Evolutionary conservation across 2,888 invertebrate species (phyloP).

Genomic region (Melanargia galathea): DNA sequence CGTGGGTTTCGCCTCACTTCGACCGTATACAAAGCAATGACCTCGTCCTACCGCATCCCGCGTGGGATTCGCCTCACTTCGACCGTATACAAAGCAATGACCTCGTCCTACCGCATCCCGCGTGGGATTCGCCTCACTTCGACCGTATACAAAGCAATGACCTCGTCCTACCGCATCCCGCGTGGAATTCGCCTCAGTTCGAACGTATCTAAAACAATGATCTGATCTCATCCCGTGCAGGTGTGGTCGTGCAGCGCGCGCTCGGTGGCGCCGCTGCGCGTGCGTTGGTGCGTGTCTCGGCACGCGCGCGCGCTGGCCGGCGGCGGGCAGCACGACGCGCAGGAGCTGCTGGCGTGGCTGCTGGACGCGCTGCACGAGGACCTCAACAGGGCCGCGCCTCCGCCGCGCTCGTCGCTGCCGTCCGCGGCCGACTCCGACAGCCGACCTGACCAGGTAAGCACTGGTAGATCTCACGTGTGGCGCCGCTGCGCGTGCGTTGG

Average conservation of each 20-base stretch:
- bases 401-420: conserved; percentile 65
- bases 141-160: no score
- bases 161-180: no score
- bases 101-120: no score
- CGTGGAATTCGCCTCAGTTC: no score
- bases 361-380: conserved; percentile 96
- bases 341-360: conserved; percentile 95
- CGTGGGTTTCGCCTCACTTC: no score
- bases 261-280: conserved; percentile 93
- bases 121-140: no score
- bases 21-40: no score
- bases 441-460: conserved; percentile 78
- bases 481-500: no score
- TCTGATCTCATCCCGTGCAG: conserved; percentile 45
- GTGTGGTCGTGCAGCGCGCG: conserved; percentile 92
- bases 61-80: no score
- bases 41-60: no score
- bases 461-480: background rate
- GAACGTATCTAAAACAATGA: no score
- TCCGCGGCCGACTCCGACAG: conserved; percentile 60
- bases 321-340: conserved; percentile 96
- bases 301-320: conserved; percentile 93
- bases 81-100: no score
- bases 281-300: conserved; percentile 92
- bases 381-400: conserved; percentile 86